Percentiles rank a stretch among this genome's conserved stretches.
These are phyloP conservation scores for Coelinius sp. DNA, from an alignment of 2,888 invertebrate genomes.

Conservation along the genomic window DNA sequence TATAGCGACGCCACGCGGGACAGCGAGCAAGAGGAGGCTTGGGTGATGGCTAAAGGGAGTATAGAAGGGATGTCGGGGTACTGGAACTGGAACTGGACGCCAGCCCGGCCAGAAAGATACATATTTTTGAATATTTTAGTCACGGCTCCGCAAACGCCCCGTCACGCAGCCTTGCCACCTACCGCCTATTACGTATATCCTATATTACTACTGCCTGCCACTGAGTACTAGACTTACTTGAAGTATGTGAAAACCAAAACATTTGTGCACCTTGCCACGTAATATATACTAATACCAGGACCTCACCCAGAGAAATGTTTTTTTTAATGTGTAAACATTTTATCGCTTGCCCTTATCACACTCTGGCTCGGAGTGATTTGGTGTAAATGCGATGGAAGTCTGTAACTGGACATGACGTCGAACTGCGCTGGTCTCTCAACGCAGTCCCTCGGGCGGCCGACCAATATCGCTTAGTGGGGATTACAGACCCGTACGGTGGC, in stretches of 20 bases:
- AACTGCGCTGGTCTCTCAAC: too few relatives aligned
- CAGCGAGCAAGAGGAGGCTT: conserved; percentile 47
- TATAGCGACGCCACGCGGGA: conserved; percentile 59
- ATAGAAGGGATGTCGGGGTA: conserved; percentile 42
- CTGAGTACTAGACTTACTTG: conserved; percentile 34
- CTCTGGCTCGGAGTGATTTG: too few relatives aligned
- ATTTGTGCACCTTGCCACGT: conserved; percentile 15
- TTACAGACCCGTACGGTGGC: too few relatives aligned
- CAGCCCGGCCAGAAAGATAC: conserved; percentile 71
- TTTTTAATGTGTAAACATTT: too few relatives aligned
- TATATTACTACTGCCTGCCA: conserved; percentile 47
- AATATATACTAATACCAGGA: conserved; percentile 21
- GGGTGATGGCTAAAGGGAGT: conserved; percentile 41
- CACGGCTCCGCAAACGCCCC: conserved; percentile 70
- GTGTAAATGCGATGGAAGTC: too few relatives aligned
- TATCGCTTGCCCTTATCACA: neutral
- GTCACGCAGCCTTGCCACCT: conserved; percentile 71
- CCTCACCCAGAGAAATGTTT: neutral
- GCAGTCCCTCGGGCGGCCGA: too few relatives aligned
- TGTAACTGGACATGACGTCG: too few relatives aligned
- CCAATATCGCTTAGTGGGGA: too few relatives aligned
- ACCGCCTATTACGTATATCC: conserved; percentile 61
- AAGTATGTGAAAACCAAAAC: conserved; percentile 40
- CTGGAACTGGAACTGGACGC: conserved; percentile 68
- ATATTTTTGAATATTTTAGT: conserved; percentile 72